Base-by-base conservation (phyloP, 2,113 vertebrate species). In the Maccullochella peelii region DNA sequence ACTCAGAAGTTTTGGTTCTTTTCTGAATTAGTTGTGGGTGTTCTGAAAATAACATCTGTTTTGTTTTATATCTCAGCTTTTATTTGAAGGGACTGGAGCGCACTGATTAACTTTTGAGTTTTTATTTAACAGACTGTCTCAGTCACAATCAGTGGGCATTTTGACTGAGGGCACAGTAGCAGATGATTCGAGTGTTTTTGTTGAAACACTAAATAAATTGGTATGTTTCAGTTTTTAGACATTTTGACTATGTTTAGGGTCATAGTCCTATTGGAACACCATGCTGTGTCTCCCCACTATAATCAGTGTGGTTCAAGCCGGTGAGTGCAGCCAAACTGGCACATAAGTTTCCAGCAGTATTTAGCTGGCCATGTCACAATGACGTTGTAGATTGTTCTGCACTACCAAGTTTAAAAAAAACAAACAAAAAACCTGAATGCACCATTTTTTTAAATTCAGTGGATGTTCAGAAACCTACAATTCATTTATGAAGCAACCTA, bases 21-120 rank as follows among this genome's bases (percentile, higher is more conserved):
- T 58, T 73, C 16, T 62, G 54, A 84, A 49, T 77, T 6, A 63
- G n/a, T 50, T 61, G 58, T 54, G 59, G 23, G 12, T 27, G 15
- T 23, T 47, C 16, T 79, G 50, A 18, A 33, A 30, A 50, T 73
- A 44, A 55, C 8, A 21, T 16, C 8, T 20, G 16, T 38, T 72
- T 42, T 42, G 8, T 27, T 42, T 25, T 25, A 36, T 20, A 4
- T 68, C n/a, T 30, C 49, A n/a, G 8, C 8, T 59, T 6, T 55
- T 6, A 38, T 70, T 52, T 36, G 6, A 11, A 33, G 23, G 14
- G 8, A 23, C 27, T 52, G 23, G 16, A 50, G 25, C 27, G 4
- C 38, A 57, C 6, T 6, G 16, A 67, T 44, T 12, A 12, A 59
- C 47, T 14, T 14, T 61, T 8, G 5, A 40, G 61, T 33, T 11